phyloP scores from a whole-genome alignment of 2,888 invertebrate species.

The Amphipyra tragopoginis region DNA sequence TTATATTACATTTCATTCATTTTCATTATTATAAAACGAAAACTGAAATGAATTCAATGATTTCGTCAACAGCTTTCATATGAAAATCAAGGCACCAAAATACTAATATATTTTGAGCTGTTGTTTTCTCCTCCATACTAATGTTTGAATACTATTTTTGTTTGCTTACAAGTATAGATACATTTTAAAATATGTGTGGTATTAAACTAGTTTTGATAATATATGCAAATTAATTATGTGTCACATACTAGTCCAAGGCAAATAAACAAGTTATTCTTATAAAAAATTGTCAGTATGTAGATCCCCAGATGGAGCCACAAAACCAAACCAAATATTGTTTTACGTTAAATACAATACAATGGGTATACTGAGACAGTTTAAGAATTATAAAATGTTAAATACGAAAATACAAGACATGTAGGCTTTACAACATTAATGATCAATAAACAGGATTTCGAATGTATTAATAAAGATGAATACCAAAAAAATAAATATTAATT shows the following conservation, averaged over 20 bases:
- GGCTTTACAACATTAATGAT: constrained; percentile 14
- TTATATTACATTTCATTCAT: too few relatives aligned
- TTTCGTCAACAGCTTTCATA: too few relatives aligned
- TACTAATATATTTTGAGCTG: too few relatives aligned
- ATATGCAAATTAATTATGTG: constrained; percentile 32
- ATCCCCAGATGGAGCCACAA: not conserved
- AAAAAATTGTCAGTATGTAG: constrained; percentile 1
- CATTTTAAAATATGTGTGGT: not conserved
- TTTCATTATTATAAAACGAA: too few relatives aligned
- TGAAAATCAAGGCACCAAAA: too few relatives aligned
- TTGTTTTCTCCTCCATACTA: not conserved
- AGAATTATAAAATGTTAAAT: too few relatives aligned
- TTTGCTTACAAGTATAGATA: not conserved
- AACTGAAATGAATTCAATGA: too few relatives aligned
- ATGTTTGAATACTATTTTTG: not conserved
- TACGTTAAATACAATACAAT: too few relatives aligned
- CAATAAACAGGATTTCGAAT: constrained; percentile 11
- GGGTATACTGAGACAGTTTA: too few relatives aligned
- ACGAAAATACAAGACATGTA: too few relatives aligned
- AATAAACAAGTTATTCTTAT: constrained; percentile 12
- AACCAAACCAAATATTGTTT: not conserved
- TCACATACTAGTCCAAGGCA: not conserved
- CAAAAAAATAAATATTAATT: too few relatives aligned
- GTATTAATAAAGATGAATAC: not conserved
- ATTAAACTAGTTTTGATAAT: constrained; percentile 48